Conservation (phyloP, 2,113 vertebrate genomes). For the Platysteira castanea region DNA sequence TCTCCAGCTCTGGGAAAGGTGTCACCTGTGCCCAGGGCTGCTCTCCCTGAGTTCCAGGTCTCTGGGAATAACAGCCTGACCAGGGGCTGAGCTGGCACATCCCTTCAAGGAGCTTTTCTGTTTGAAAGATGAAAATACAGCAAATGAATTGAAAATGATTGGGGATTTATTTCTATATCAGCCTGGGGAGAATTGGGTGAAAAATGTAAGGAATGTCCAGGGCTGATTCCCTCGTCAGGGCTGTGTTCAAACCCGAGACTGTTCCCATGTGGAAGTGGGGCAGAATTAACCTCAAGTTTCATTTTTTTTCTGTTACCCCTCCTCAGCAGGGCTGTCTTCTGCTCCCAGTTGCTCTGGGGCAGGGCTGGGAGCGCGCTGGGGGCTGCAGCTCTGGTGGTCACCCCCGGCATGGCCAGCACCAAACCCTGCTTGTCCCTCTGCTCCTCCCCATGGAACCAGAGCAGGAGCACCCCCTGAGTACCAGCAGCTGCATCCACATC, state of each 20-base stretch:
- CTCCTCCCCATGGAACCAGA: fast-evolving
- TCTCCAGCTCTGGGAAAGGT: neutral
- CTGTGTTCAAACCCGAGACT: fast-evolving
- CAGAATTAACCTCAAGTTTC: neutral
- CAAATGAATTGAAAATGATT: neutral
- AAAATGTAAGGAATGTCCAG: neutral
- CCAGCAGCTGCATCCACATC: neutral
- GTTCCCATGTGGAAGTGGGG: fast-evolving
- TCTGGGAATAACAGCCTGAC: neutral
- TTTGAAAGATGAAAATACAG: neutral
- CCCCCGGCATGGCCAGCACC: fast-evolving
- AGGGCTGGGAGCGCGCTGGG: neutral
- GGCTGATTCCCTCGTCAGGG: neutral
- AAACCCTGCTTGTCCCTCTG: neutral
- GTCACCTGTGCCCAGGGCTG: neutral
- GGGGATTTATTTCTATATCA: neutral
- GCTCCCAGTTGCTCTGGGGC: neutral
- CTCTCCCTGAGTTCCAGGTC: neutral
- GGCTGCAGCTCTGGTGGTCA: fast-evolving
- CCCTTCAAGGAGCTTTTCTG: constrained; percentile 13
- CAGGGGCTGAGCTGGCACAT: neutral
- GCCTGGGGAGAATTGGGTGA: neutral
- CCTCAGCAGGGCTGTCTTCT: neutral
- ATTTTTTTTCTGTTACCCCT: neutral
- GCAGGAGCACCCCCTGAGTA: neutral